A percentile compares a stretch with the other conserved stretches of the same genome.
phyloP scores from a whole-genome alignment of 2,888 invertebrate genomes.

The Mimas tiliae region DNA sequence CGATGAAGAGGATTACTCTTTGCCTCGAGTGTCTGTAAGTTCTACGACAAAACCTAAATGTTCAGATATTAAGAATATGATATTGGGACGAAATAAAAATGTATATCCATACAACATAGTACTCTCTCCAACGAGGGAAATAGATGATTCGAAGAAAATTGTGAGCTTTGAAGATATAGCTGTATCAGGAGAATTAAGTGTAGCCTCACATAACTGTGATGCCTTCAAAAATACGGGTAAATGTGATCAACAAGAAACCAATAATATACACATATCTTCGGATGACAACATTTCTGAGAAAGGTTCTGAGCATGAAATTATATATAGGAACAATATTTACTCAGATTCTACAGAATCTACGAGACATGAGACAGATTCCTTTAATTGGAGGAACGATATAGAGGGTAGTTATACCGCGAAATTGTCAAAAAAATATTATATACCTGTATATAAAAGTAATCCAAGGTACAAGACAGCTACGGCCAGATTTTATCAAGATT shows the following conservation, averaged over 20 bases:
- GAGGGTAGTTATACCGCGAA: constrained; percentile 38
- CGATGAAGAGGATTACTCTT: constrained; percentile 57
- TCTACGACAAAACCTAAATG: constrained; percentile 42
- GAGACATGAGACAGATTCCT: constrained; percentile 60
- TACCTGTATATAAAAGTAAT: constrained; percentile 55
- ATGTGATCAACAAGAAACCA: constrained; percentile 12
- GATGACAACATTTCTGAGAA: constrained; percentile 40
- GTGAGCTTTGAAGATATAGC: constrained; percentile 65
- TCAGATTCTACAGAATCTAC: constrained; percentile 60
- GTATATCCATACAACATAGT: constrained; percentile 76
- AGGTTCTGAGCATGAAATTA: constrained; percentile 37
- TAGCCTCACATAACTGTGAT: constrained; percentile 28
- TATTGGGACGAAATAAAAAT: constrained; percentile 69
- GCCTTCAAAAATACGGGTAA: neutral
- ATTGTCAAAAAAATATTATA: constrained; percentile 44
- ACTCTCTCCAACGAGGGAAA: constrained; percentile 68
- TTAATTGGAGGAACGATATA: constrained; percentile 57
- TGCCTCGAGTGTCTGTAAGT: constrained; percentile 64
- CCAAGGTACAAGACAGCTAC: constrained; percentile 51
- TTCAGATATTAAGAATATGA: constrained; percentile 68
- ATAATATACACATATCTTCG: constrained; percentile 34
- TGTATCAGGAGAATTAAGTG: constrained; percentile 35
- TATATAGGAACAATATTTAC: constrained; percentile 39
- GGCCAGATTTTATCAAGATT: constrained; percentile 55
- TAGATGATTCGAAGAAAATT: constrained; percentile 56